Percentiles rank a stretch among this genome's conserved stretches.
phyloP scores from a whole-genome alignment of 2,113 vertebrate genomes.

The Puffinus mauretanicus region DNA sequence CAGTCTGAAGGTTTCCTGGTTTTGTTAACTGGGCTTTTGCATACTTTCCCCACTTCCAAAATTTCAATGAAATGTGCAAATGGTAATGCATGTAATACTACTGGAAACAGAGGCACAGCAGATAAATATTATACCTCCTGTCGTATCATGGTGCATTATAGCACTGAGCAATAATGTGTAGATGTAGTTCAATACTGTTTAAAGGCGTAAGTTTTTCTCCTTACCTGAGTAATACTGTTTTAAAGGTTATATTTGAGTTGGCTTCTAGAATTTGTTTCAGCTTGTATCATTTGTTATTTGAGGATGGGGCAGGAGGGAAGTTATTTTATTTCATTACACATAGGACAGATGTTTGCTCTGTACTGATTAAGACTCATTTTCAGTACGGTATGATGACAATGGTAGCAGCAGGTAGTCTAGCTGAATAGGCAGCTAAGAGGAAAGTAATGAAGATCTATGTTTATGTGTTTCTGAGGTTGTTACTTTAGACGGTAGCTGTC shows the following conservation, averaged over 20 bases:
- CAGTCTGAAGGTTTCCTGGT: background rate
- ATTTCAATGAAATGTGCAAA: background rate
- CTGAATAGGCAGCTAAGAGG: background rate
- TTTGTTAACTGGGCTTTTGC: background rate
- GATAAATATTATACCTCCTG: background rate
- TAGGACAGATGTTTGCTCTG: background rate
- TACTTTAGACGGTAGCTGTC: background rate
- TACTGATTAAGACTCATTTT: background rate
- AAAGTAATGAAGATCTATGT: background rate
- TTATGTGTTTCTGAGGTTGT: background rate
- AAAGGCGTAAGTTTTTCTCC: background rate
- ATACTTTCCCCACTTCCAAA: background rate
- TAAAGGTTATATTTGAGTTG: conserved; percentile 10
- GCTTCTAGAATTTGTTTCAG: background rate
- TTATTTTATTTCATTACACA: background rate
- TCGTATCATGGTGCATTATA: background rate
- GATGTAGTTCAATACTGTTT: background rate
- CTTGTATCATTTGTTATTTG: background rate
- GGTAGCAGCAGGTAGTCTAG: background rate
- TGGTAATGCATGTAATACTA: background rate
- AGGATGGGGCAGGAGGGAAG: background rate
- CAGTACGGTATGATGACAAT: background rate
- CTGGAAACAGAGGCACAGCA: background rate
- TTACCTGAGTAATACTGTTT: background rate
- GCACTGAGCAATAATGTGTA: background rate